phyloP scores from a whole-genome alignment of 2,888 invertebrate species.

The Odontocolon sp. region DNA sequence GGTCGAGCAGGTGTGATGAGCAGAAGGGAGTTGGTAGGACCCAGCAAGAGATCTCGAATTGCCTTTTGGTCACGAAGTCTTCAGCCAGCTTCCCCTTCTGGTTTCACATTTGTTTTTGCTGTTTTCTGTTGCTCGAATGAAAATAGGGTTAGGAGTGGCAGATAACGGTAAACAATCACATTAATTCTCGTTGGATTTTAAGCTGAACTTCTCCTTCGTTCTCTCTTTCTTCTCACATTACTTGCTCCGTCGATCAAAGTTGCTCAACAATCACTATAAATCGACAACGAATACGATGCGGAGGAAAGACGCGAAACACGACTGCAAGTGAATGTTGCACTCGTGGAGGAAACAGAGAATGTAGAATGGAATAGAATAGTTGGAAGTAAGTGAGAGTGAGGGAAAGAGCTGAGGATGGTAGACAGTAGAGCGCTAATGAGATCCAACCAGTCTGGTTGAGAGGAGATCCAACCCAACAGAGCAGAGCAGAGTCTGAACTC shows the following conservation, averaged over 20 bases:
- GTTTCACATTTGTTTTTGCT: conserved; percentile 6
- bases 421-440: conserved; percentile 57
- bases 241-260: background rate
- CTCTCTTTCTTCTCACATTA: background rate
- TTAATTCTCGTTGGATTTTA: conserved; percentile 27
- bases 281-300: background rate
- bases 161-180: conserved; percentile 44
- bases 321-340: background rate
- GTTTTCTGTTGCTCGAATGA: background rate
- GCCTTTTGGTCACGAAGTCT: conserved; percentile 27
- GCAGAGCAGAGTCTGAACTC: conserved; percentile 62
- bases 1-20: too few species aligned
- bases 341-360: conserved; percentile 1
- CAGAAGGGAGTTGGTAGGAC: background rate
- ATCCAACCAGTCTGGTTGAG: conserved; percentile 60
- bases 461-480: conserved; percentile 51
- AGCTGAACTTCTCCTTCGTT: conserved; percentile 8
- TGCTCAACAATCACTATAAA: background rate
- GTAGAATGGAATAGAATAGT: conserved; percentile 26
- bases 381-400: conserved; percentile 19
- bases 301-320: background rate
- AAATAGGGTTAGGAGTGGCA: conserved; percentile 52
- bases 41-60: conserved; percentile 1
- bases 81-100: conserved; percentile 7
- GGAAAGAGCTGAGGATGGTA: conserved; percentile 20